These are phyloP conservation scores for Labrus mixtus DNA, from an alignment of 2,113 vertebrate genomes.

Conservation along the genomic window DNA sequence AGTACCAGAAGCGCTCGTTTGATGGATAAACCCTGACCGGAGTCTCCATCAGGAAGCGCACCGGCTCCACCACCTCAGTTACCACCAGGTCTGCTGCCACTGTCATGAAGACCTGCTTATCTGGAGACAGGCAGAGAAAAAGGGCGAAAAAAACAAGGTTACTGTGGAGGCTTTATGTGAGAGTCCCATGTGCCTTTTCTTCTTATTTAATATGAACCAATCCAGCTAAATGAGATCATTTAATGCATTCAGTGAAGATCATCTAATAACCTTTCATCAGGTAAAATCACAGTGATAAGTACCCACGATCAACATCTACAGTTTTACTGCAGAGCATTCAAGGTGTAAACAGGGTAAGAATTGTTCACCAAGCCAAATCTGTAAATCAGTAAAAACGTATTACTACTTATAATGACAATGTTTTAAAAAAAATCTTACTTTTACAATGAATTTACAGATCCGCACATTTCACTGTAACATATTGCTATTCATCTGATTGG, in stretches of 20 bases:
- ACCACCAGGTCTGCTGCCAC: constrained; percentile 97
- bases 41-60: constrained; percentile 93
- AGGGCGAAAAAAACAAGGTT: background rate
- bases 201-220: background rate
- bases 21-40: constrained; percentile 93
- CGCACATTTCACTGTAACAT: background rate
- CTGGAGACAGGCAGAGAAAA: constrained; percentile 72
- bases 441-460: background rate
- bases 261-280: no score
- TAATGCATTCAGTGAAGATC: no score
- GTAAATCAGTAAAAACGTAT: background rate
- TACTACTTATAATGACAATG: background rate
- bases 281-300: no score
- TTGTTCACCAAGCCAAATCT: background rate
- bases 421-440: no score
- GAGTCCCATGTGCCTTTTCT: background rate
- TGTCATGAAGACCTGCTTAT: constrained; percentile 95
- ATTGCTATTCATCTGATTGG: background rate
- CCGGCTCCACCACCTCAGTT: constrained; percentile 94
- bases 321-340: background rate
- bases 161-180: background rate
- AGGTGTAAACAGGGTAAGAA: background rate
- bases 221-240: no score
- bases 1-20: constrained; percentile 98
- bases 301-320: no score